Evolutionary conservation across 2,113 vertebrate species (phyloP), one percentile per base, ranked within the genome.

Genomic region (Rhynchomys soricoides): DNA sequence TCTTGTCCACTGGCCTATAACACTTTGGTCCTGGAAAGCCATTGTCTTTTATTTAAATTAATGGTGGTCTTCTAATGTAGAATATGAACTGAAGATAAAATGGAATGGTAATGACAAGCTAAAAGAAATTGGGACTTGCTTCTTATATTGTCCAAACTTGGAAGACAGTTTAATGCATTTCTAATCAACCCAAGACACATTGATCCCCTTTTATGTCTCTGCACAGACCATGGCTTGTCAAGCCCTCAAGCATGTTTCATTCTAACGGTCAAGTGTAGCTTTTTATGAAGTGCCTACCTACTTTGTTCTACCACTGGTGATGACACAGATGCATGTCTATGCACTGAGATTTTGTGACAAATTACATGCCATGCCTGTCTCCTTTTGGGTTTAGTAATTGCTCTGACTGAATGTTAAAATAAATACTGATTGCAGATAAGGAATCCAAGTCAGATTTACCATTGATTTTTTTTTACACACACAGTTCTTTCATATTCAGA

Each of bases 71-170:
- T 70, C 52, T 57, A 29, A 26, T 8, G 16, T 43, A 40, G 43
- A 86, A 50, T 16, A 45, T 85, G 55, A 31, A 43, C 99, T 99
- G 99, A 94, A 99, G 99, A 98, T 99, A 99, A 1, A 99, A 99
- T 43, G 99, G 99, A 97, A 99, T 99, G 8, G 99, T 99, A 98
- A 99, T 0, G 99, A 99, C 89, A 99, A 97, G 89, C 98, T 99
- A 97, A 99, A 99, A n/a, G 99, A n/a, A 57, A 98, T 98, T 0
- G 99, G 99, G 96, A 99, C 99, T 31, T 99, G 99, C 98, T 99
- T 99, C 95, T 99, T 99, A 98, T 99, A 99, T 78, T 99, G 99
- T 94, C 99, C 99, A 97, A 99, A 99, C 96, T 99, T 99, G 98
- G 99, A 99, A 98, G 99, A 99, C 99, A 99, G 98, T 97, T 96